Evolutionary conservation across 2,113 vertebrate genomes (phyloP), one percentile per base, ranked within the genome.

Genomic region (Micronisus gabar): DNA sequence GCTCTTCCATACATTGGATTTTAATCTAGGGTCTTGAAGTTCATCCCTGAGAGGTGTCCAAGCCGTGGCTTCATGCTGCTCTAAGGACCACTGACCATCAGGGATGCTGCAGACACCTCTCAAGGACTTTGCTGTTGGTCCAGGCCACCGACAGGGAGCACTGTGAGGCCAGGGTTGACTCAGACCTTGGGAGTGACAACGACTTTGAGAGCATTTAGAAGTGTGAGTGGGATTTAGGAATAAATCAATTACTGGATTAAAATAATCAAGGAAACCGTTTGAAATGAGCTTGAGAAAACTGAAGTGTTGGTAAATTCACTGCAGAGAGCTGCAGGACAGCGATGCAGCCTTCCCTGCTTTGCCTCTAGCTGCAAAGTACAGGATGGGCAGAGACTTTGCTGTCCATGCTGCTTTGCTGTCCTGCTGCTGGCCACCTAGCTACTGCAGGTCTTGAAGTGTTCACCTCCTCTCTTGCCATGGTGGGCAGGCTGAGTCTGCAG

Each of bases 181-280:
- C 4, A 0, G 34, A 65, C 61, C 40, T 58, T 2, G 5, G 59
- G 13, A 70, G 13, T 1, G 48, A n/a, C n/a, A 76, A 34, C 12
- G 67, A 48, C 43, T 70, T 78, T 34, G 80, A 72, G 66, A 89
- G 21, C 55, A 15, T 52, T 63, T 13, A 30, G 47, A 90, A 25
- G 19, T 4, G 5, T 40, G 55, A 94, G 30, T 63, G 67, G 58
- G 66, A 55, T 89, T 89, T 85, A 82, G 65, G 68, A 93, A 73
- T 34, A 70, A 91, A 92, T 87, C 68, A 89, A 76, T 82, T 78
- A 68, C 66, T 59, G 90, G 58, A 87, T 96, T 95, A 82, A 95
- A 92, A 88, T 56, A 56, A 92, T 92, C 92, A 94, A 66, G 88
- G 43, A 81, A 88, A 84, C 21, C 2, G 2, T 81, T 76, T 82